Evolutionary conservation across 2,797 vertebrate species (phyloP).

Genomic region (Etheostoma perlongum): DNA sequence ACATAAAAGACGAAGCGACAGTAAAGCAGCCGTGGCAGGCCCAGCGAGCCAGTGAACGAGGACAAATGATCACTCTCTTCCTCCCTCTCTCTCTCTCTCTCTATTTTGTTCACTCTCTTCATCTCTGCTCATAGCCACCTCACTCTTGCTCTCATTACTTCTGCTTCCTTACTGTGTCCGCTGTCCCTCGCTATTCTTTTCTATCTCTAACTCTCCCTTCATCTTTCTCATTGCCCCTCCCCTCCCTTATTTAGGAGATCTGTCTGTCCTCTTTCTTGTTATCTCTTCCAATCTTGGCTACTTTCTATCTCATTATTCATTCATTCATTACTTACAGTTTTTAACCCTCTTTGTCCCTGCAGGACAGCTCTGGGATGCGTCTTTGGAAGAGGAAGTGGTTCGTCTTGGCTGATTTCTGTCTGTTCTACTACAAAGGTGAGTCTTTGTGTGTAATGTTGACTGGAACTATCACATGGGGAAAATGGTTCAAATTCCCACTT

Average conservation of each 20-base stretch:
- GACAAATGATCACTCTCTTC: slow-evolving; percentile 41
- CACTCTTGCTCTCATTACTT: slow-evolving; percentile 26
- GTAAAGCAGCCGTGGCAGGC: slow-evolving; percentile 28
- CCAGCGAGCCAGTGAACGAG: slow-evolving; percentile 47
- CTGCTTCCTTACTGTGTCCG: neutral
- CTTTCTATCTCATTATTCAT: slow-evolving; percentile 23
- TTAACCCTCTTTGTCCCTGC: slow-evolving; percentile 47
- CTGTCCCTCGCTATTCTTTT: neutral
- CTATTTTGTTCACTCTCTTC: neutral
- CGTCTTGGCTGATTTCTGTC: slow-evolving; percentile 94
- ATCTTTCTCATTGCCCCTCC: slow-evolving; percentile 14
- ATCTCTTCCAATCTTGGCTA: slow-evolving; percentile 5
- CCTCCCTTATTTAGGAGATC: slow-evolving; percentile 3
- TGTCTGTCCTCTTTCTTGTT: slow-evolving; percentile 18
- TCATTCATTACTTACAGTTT: slow-evolving; percentile 24
- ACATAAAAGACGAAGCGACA: slow-evolving; percentile 45
- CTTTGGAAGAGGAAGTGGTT: slow-evolving; percentile 98
- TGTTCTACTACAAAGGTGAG: slow-evolving; percentile 99
- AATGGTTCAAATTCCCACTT: neutral
- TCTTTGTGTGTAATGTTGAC: slow-evolving; percentile 5
- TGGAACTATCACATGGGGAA: neutral
- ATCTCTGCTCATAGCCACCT: slow-evolving; percentile 18
- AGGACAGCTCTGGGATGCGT: slow-evolving; percentile 98
- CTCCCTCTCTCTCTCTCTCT: slow-evolving; percentile 4
- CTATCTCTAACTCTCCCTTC: slow-evolving; percentile 18